Percentiles rank a stretch among this genome's conserved stretches.
Conservation (phyloP, 30 jellyfish, hydroid and myxozoan species). For the Calvadosia cruxmelitensis region DNA sequence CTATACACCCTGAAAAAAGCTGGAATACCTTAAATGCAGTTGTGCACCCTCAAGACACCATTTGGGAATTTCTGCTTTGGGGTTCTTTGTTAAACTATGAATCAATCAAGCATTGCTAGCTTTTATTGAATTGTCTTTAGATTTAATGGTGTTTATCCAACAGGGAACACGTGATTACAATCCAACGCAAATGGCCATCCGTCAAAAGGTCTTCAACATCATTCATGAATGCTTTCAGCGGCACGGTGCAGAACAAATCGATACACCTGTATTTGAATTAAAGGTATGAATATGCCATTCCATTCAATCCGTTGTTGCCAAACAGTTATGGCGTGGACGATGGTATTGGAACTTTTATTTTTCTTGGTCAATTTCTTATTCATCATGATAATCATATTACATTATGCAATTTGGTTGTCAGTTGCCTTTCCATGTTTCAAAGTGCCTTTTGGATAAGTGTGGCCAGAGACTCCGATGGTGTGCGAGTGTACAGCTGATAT, state of each 20-base stretch:
- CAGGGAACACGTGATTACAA: conserved; percentile 97
- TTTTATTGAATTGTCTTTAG: neutral
- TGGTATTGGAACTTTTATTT: too few species aligned
- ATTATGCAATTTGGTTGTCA: too few species aligned
- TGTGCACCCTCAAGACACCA: neutral
- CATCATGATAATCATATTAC: too few species aligned
- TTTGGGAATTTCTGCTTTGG: neutral
- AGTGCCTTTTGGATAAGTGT: too few species aligned
- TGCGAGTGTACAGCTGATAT: too few species aligned
- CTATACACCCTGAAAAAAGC: neutral
- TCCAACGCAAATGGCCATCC: conserved; percentile 87
- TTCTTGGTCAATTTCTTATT: too few species aligned
- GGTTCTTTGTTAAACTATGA: neutral
- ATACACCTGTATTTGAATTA: conserved; percentile 96
- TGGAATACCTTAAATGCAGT: neutral
- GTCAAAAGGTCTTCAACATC: conserved; percentile 72
- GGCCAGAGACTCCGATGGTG: too few species aligned
- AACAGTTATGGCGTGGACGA: too few species aligned
- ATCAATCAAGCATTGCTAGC: neutral
- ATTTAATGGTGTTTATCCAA: neutral
- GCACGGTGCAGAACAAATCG: conserved; percentile 97
- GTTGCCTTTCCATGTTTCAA: too few species aligned
- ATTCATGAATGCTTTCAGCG: conserved; percentile 62
- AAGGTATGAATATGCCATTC: too few species aligned
- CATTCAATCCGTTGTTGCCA: too few species aligned